Percentiles rank a stretch among this genome's conserved stretches.
Conservation (phyloP, 2,113 vertebrate species). For the Elephas maximus region DNA sequence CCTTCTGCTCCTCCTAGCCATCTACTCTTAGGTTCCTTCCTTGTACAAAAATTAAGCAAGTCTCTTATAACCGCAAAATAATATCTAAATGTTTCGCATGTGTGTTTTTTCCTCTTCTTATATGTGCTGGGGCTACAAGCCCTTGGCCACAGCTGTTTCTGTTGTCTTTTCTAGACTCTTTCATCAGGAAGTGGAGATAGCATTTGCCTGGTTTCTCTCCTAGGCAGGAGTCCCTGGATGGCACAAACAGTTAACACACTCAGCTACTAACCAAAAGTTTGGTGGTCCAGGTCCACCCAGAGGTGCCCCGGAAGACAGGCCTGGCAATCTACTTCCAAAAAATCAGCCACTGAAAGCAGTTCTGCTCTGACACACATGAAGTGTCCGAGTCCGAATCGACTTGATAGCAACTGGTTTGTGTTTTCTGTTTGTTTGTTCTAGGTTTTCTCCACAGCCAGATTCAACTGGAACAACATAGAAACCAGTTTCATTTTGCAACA, state of each 20-base stretch:
- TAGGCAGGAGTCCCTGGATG: background rate
- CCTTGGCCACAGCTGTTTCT: background rate
- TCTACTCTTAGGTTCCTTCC: slow-evolving; percentile 10
- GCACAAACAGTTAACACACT: background rate
- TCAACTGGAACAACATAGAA: background rate
- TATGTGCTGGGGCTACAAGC: background rate
- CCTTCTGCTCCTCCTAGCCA: background rate
- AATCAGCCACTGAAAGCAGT: background rate
- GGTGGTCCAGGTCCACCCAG: background rate
- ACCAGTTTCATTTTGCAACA: fast-evolving
- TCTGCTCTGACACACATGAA: background rate
- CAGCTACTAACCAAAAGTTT: background rate
- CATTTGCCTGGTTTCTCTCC: background rate
- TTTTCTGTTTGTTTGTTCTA: background rate
- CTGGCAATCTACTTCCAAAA: background rate
- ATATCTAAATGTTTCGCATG: background rate
- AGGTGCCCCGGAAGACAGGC: background rate
- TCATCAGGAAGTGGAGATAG: background rate
- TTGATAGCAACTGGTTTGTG: background rate
- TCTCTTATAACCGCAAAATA: background rate
- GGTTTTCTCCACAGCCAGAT: background rate
- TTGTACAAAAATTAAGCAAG: background rate
- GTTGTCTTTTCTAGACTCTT: background rate
- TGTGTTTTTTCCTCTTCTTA: background rate
- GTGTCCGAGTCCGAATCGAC: background rate